phyloP scores from a whole-genome alignment of 92 coral and sea anemone genomes.

The Pocillopora grandis region DNA sequence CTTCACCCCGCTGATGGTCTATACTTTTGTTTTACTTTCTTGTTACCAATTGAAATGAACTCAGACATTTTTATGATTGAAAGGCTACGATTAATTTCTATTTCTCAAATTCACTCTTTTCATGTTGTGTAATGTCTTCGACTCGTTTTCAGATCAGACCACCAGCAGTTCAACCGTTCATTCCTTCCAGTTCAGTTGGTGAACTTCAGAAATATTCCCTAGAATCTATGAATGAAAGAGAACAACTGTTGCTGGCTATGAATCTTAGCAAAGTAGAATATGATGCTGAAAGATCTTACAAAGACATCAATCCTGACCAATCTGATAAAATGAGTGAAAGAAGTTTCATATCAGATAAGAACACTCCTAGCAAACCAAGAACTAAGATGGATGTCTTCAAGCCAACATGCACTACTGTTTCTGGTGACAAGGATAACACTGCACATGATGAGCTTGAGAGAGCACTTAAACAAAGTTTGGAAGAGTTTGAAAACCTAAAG shows the following conservation, averaged over 20 bases:
- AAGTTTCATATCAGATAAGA: neutral
- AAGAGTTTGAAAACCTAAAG: constrained; percentile 23
- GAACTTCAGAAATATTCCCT: neutral
- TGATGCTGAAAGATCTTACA: neutral
- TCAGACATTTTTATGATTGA: too few species aligned
- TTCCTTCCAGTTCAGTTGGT: neutral
- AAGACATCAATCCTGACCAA: neutral
- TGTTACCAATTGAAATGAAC: too few species aligned
- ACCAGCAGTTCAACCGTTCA: neutral
- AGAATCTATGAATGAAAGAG: constrained; percentile 33
- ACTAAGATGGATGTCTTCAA: constrained; percentile 1
- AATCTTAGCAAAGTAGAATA: constrained; percentile 36
- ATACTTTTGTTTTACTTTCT: too few species aligned
- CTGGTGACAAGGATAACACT: neutral
- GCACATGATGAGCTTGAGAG: constrained; percentile 21
- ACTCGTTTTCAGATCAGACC: neutral
- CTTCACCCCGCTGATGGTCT: too few species aligned
- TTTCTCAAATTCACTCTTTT: neutral
- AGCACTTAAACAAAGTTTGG: constrained; percentile 31
- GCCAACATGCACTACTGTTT: constrained; percentile 8
- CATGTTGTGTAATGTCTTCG: neutral
- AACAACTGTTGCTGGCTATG: constrained; percentile 43
- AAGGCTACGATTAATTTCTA: too few species aligned
- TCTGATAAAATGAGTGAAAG: neutral
- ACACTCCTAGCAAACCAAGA: neutral